Conservation (phyloP, 1,140 invertebrate species). For the Aphelinus atriplicis region DNA sequence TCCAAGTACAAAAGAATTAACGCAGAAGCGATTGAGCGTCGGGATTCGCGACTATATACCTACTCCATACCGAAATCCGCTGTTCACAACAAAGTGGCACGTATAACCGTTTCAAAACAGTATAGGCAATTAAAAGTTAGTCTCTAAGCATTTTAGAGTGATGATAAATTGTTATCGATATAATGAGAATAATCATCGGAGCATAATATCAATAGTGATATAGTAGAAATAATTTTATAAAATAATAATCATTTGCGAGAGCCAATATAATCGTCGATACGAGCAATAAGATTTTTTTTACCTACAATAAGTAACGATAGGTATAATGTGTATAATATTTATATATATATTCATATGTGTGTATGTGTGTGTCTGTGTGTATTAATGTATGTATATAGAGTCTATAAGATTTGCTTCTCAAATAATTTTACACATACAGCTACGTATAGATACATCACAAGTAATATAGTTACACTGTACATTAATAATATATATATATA, state of each 20-base stretch:
- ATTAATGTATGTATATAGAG: constrained; percentile 42
- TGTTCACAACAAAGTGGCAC: constrained; percentile 51
- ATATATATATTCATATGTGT: constrained; percentile 29
- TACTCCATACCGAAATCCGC: constrained; percentile 23
- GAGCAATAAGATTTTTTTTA: constrained; percentile 43
- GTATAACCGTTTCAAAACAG: constrained; percentile 51
- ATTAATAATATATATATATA: constrained; percentile 52
- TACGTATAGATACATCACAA: constrained; percentile 65
- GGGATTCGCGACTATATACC: background rate
- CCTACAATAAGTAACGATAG: constrained; percentile 41
- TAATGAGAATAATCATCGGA: constrained; percentile 54
- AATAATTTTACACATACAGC: constrained; percentile 58
- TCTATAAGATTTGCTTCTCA: constrained; percentile 46
- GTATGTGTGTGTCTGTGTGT: constrained; percentile 18
- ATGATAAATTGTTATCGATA: constrained; percentile 47
- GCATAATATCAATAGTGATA: constrained; percentile 47
- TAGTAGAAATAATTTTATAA: constrained; percentile 50
- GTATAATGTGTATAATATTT: constrained; percentile 44
- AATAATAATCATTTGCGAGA: constrained; percentile 47
- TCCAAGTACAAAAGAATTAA: constrained; percentile 28
- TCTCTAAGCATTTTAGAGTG: constrained; percentile 45
- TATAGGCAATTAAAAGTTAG: constrained; percentile 47
- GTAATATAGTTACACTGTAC: constrained; percentile 67
- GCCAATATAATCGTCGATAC: constrained; percentile 44
- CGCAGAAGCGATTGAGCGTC: constrained; percentile 25